phyloP scores from a whole-genome alignment of 2,113 vertebrate genomes.

The Columbina picui region DNA sequence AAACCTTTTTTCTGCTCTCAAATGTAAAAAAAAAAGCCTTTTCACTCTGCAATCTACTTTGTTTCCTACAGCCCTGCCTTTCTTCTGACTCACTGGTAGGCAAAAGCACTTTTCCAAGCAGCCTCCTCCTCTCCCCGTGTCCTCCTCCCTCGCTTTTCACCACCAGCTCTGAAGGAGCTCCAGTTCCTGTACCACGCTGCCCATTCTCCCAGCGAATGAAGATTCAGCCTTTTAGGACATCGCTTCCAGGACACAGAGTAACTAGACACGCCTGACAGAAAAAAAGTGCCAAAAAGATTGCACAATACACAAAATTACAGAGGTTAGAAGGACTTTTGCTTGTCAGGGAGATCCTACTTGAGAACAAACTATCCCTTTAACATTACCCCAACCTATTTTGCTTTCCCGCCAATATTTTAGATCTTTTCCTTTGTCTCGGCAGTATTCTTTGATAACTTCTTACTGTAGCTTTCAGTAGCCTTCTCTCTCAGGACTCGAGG shows the following conservation, averaged over 20 bases:
- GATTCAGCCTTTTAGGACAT: not conserved
- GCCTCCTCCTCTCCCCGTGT: not conserved
- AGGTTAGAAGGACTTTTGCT: not conserved
- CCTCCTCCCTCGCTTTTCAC: not conserved
- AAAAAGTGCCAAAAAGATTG: not conserved
- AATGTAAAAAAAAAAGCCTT: not conserved
- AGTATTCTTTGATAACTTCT: not conserved
- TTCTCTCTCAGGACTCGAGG: not conserved
- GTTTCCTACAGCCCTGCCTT: not conserved
- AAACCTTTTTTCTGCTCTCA: not conserved
- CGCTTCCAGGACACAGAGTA: not conserved
- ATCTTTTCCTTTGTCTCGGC: not conserved
- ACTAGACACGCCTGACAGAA: not conserved
- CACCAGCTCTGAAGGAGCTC: not conserved
- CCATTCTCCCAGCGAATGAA: not conserved
- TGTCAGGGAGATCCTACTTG: not conserved
- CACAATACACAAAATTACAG: not conserved
- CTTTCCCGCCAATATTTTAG: not conserved
- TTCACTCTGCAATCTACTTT: not conserved
- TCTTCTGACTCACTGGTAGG: not conserved
- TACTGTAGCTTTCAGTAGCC: not conserved
- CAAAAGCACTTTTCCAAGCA: not conserved
- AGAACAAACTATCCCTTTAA: not conserved
- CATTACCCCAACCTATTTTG: not conserved
- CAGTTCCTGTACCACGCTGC: not conserved